Conservation (phyloP, 2,888 invertebrate species). For the Pseudococcus viburni region DNA sequence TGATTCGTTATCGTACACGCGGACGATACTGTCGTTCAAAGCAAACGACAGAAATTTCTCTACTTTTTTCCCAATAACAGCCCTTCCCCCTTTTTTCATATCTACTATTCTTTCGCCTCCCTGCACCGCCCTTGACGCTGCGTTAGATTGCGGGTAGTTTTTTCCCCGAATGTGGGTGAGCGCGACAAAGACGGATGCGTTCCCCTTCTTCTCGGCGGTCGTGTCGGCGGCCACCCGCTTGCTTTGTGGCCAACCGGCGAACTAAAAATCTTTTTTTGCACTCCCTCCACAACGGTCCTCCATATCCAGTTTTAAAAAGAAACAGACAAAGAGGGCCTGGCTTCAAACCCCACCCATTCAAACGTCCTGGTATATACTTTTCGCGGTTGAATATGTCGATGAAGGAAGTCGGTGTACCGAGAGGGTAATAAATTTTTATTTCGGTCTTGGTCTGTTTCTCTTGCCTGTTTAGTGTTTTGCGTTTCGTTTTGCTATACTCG, state of each 20-base stretch:
- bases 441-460: not conserved
- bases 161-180: slow-evolving; percentile 66
- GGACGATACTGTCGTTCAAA: slow-evolving; percentile 65
- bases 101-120: slow-evolving; percentile 65
- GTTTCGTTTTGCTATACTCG: not conserved
- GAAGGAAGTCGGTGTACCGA: slow-evolving; percentile 66
- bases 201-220: slow-evolving; percentile 68
- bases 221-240: slow-evolving; percentile 69
- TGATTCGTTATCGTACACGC: slow-evolving; percentile 62
- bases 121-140: slow-evolving; percentile 71
- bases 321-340: slow-evolving; percentile 75
- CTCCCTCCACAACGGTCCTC: slow-evolving; percentile 70
- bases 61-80: slow-evolving; percentile 59
- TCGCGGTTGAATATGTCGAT: slow-evolving; percentile 57
- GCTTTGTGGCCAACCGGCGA: slow-evolving; percentile 70
- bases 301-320: slow-evolving; percentile 76
- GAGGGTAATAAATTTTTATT: slow-evolving; percentile 60
- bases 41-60: slow-evolving; percentile 64
- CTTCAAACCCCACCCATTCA: slow-evolving; percentile 67
- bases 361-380: slow-evolving; percentile 54
- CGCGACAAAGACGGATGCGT: slow-evolving; percentile 65
- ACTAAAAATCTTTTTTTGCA: slow-evolving; percentile 69
- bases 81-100: slow-evolving; percentile 67
- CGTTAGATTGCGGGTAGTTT: slow-evolving; percentile 67
- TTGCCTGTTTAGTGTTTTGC: not conserved